Percentiles rank a stretch among this genome's conserved stretches.
phyloP scores from a whole-genome alignment of 2,888 invertebrate species.

The Drosophila testacea region DNA sequence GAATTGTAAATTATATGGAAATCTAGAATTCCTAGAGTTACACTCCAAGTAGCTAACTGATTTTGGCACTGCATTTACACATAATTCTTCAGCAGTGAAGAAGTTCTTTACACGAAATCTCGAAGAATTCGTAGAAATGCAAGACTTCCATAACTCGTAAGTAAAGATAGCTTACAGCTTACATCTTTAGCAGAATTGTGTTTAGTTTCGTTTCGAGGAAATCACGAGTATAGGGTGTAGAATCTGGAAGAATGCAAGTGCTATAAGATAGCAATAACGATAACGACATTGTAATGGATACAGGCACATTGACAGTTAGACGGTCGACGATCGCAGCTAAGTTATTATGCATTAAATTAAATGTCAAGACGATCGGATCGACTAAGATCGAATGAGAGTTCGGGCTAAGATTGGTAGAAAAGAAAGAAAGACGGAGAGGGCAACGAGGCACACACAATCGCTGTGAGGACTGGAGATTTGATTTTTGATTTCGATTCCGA shows the following conservation, averaged over 20 bases:
- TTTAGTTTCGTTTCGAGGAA: conserved; percentile 2
- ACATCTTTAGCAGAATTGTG: not conserved
- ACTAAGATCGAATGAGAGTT: conserved; percentile 25
- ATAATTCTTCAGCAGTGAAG: not conserved
- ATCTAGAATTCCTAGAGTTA: not conserved
- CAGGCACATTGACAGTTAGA: conserved; percentile 43
- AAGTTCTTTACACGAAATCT: not conserved
- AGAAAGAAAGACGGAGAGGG: conserved; percentile 3
- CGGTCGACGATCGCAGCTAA: conserved; percentile 32
- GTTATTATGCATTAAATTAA: conserved; percentile 74
- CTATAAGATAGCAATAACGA: conserved; percentile 39
- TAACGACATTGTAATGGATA: conserved; percentile 55
- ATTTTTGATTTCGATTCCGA: conserved; percentile 26
- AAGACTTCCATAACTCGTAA: not conserved
- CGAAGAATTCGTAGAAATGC: not conserved
- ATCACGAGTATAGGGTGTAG: not conserved
- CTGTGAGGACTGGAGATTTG: conserved; percentile 50
- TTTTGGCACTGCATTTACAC: not conserved
- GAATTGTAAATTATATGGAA: not conserved
- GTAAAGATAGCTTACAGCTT: not conserved
- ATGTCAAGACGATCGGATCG: conserved; percentile 54
- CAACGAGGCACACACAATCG: conserved; percentile 23
- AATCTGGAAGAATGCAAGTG: conserved; percentile 23
- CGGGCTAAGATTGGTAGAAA: not conserved
- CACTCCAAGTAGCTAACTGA: not conserved